Conservation (phyloP, 2,113 vertebrate genomes). For the Charina bottae region DNA sequence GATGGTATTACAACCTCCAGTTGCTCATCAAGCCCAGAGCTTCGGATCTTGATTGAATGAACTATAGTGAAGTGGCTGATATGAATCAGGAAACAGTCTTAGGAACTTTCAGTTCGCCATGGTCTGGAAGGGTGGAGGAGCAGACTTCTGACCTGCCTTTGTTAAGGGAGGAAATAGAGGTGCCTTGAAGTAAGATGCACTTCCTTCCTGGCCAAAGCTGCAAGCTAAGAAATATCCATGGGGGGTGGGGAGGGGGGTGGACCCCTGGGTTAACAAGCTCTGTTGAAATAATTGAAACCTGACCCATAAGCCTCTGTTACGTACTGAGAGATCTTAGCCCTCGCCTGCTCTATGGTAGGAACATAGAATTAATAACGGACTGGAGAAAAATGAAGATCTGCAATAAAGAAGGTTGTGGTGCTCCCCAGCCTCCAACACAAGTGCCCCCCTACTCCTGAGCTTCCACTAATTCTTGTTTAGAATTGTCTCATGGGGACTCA, state of each 20-base stretch:
- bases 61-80: neutral
- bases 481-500: neutral
- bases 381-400: neutral
- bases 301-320: neutral
- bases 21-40: neutral
- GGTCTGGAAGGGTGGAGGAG: slow-evolving; percentile 30
- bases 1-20: neutral
- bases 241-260: neutral
- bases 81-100: slow-evolving; percentile 4
- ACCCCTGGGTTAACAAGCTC: neutral
- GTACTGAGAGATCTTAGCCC: neutral
- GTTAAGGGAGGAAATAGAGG: slow-evolving; percentile 34
- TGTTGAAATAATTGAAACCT: neutral
- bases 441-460: neutral
- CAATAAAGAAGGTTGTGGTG: neutral
- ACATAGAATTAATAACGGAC: neutral
- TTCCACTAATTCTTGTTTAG: neutral
- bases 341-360: neutral
- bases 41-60: neutral
- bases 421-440: neutral
- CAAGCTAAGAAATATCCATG: neutral
- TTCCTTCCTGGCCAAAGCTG: slow-evolving; percentile 16
- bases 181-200: slow-evolving; percentile 26
- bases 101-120: neutral
- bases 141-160: slow-evolving; percentile 30